Base-by-base conservation (phyloP, 1,140 invertebrate genomes). In the Leptinotarsa undecemlineata region DNA sequence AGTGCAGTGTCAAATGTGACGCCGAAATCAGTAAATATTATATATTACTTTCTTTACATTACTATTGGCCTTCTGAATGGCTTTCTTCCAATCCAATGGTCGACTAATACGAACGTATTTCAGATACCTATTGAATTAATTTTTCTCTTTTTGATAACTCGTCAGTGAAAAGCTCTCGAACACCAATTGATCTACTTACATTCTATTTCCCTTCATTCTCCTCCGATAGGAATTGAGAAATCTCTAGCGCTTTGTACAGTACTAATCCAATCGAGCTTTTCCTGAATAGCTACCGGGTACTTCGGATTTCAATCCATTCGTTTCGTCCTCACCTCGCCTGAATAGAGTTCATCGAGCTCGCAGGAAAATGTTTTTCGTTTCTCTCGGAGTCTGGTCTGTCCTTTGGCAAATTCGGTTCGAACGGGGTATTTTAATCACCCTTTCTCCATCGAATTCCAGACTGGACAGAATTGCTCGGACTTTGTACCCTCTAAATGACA, bases 341-440 rank as follows among this genome's bases (percentile, higher is more conserved):
- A 57, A 57, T 57, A 57, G 51, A 57, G 51, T n/a, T 57, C 51
- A n/a, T 57, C 15, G 51, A n/a, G 51, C 51, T 57, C 51, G 8
- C 15, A 3, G 51, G 51, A 57, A 57, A 57, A 57, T 57, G 51
- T 57, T 57, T 57, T 57, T 15, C 51, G 15, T 57, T 57, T 19
- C n/a, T n/a, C 51, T 19, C 51, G n/a, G n/a, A 57, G 51, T 57
- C 51, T 8, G 51, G 51, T 57, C 51, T 3, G 0, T 19, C 51
- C 51, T 57, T 57, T n/a, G 3, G 15, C 51, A 17, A 19, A 57
- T 17, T 57, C n/a, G 33, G 51, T 57, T 17, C 51, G 4, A 19
- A 57, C 51, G n/a, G 51, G 51, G 51, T 57, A 57, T 57, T 57
- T 57, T 57, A 57, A 57, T 57, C 17, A 57, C 51, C 51, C n/a